phyloP scores from a whole-genome alignment of 2,888 invertebrate species.

The Hipparchia sbordonii region DNA sequence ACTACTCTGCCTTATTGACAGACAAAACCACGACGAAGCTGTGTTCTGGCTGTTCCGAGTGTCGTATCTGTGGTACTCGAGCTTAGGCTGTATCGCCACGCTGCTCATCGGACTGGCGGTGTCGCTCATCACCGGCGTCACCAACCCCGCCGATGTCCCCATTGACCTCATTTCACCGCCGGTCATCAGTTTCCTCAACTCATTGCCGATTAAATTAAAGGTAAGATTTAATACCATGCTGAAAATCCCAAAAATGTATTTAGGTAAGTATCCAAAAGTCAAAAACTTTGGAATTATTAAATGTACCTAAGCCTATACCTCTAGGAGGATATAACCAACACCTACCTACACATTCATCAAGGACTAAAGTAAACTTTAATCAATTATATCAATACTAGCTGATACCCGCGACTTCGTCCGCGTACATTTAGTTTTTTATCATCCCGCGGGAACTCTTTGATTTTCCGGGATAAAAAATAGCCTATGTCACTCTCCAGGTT shows the following conservation, averaged over 20 bases:
- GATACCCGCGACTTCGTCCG: no score
- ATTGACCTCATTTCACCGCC: slow-evolving; percentile 87
- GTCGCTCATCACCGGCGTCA: slow-evolving; percentile 86
- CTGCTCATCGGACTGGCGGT: slow-evolving; percentile 87
- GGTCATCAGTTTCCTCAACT: slow-evolving; percentile 79
- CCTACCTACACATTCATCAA: no score
- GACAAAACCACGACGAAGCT: slow-evolving; percentile 55
- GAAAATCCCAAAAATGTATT: neutral
- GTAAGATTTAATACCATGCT: slow-evolving; percentile 46
- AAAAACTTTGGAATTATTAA: no score
- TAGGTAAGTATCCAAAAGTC: no score
- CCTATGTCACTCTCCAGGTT: no score
- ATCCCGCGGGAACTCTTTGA: no score
- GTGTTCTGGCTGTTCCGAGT: slow-evolving; percentile 86
- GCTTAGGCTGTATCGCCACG: slow-evolving; percentile 89
- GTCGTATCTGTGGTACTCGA: slow-evolving; percentile 96
- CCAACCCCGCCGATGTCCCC: slow-evolving; percentile 84
- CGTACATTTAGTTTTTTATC: no score
- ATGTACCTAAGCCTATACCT: no score
- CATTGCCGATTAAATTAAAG: slow-evolving; percentile 75
- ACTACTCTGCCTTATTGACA: slow-evolving; percentile 38
- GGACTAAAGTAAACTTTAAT: no score
- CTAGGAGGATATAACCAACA: no score
- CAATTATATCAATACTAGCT: no score
- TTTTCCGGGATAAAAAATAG: no score